Percentiles rank a stretch among this genome's conserved stretches.
Conservation (phyloP, 1,140 invertebrate genomes). For the Heterodera schachtii region DNA sequence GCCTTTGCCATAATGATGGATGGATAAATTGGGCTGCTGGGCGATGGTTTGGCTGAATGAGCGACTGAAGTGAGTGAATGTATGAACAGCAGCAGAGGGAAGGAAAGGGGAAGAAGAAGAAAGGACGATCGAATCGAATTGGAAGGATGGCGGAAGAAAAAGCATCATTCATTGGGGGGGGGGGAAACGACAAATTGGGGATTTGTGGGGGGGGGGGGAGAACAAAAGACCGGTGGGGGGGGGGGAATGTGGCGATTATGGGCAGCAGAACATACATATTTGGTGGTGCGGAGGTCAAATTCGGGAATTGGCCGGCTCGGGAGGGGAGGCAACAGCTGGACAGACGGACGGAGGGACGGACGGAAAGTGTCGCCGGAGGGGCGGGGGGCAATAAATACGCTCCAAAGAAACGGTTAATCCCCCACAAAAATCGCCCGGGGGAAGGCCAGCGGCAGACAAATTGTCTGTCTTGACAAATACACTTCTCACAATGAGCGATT, state of each 20-base stretch:
- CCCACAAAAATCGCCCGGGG: not conserved
- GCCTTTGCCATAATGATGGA: slow-evolving; percentile 14
- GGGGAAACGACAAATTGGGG: slow-evolving; percentile 5
- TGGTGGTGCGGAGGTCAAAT: not conserved
- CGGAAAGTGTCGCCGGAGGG: not conserved
- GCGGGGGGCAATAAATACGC: not conserved
- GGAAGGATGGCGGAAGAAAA: not conserved
- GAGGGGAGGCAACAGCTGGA: slow-evolving; percentile 2
- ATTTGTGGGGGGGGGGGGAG: not conserved
- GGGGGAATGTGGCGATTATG: not conserved
- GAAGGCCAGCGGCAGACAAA: not conserved
- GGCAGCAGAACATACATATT: not conserved
- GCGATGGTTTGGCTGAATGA: too few relatives aligned
- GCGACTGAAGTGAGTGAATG: not conserved
- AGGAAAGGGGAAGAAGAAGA: not conserved
- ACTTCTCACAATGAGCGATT: not conserved
- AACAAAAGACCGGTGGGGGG: not conserved
- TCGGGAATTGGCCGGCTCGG: not conserved
- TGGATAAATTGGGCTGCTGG: not conserved
- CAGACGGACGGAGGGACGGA: not conserved
- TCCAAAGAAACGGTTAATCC: not conserved
- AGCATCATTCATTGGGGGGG: not conserved
- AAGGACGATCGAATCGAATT: not conserved
- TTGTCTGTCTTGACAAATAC: not conserved
- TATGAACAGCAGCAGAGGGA: not conserved